Percentiles rank a stretch among this genome's conserved stretches.
Evolutionary conservation across 1,140 invertebrate genomes (phyloP).

Genomic region (Nephila pilipes): DNA sequence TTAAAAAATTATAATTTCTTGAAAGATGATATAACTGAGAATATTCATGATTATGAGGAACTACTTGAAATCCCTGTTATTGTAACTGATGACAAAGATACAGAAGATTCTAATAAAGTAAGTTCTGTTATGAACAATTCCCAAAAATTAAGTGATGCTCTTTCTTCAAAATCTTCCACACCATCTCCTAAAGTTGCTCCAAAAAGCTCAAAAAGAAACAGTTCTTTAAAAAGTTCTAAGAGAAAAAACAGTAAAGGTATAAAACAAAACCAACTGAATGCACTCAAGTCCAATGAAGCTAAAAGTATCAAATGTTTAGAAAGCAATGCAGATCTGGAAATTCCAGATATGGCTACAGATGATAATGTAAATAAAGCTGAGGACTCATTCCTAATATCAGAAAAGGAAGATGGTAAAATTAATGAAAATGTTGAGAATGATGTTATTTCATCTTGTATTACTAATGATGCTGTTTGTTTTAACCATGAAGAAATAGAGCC

Average conservation of each 20-base stretch:
- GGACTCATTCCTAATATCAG: neutral
- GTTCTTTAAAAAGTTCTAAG: neutral
- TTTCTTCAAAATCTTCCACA: neutral
- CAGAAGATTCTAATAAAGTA: neutral
- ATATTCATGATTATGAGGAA: conserved; percentile 45
- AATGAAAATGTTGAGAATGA: neutral
- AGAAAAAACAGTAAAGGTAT: neutral
- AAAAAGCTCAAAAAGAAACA: conserved; percentile 33
- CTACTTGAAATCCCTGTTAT: conserved; percentile 52
- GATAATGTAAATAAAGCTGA: neutral
- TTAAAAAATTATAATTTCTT: neutral
- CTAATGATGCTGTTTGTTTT: neutral
- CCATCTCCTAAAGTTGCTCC: neutral
- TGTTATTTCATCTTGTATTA: neutral
- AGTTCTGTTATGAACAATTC: neutral
- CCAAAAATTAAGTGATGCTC: neutral
- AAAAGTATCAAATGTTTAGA: neutral
- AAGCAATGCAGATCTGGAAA: neutral
- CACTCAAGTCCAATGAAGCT: neutral
- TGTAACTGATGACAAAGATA: conserved; percentile 59
- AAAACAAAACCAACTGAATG: neutral
- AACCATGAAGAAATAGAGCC: neutral
- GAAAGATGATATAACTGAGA: conserved; percentile 10
- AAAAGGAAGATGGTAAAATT: neutral
- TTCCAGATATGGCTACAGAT: neutral